A percentile compares a stretch with the other conserved stretches of the same genome.
Evolutionary conservation across 2,113 vertebrate genomes (phyloP).

Genomic region (Haemorhous mexicanus): DNA sequence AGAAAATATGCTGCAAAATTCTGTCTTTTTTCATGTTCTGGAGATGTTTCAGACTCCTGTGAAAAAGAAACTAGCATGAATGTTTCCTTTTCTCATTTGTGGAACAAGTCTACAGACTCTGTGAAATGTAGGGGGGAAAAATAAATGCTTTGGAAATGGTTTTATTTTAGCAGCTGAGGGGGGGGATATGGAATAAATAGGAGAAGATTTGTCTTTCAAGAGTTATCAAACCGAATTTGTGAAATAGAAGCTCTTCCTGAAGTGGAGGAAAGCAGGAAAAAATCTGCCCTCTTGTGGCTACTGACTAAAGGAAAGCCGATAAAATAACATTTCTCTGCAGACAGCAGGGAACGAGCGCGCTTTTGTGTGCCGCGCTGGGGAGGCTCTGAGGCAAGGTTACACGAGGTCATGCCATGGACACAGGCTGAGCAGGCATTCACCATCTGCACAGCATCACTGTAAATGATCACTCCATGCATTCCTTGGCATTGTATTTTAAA

Average conservation of each 20-base stretch:
- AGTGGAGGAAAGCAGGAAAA: constrained; percentile 63
- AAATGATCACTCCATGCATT: neutral
- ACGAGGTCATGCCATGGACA: neutral
- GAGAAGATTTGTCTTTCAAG: neutral
- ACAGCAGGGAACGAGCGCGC: accelerated
- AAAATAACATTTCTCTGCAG: neutral
- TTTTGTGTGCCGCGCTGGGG: neutral
- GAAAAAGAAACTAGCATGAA: neutral
- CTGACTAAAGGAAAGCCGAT: neutral
- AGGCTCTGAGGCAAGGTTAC: neutral
- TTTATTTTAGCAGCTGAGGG: neutral
- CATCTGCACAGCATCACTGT: neutral
- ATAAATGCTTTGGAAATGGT: neutral
- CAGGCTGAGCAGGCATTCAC: neutral
- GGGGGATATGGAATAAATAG: neutral
- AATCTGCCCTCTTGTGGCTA: constrained; percentile 73
- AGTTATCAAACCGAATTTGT: neutral
- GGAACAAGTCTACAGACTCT: neutral
- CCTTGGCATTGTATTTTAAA: neutral
- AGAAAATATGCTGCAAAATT: neutral
- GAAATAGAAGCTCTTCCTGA: neutral
- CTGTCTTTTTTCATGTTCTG: neutral
- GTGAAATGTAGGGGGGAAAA: neutral
- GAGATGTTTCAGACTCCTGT: neutral
- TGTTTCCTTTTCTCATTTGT: neutral